A percentile compares a stretch with the other conserved stretches of the same genome.
These are phyloP conservation scores for Rostratula benghalensis DNA, from an alignment of 2,113 vertebrate species.

Conservation along the genomic window DNA sequence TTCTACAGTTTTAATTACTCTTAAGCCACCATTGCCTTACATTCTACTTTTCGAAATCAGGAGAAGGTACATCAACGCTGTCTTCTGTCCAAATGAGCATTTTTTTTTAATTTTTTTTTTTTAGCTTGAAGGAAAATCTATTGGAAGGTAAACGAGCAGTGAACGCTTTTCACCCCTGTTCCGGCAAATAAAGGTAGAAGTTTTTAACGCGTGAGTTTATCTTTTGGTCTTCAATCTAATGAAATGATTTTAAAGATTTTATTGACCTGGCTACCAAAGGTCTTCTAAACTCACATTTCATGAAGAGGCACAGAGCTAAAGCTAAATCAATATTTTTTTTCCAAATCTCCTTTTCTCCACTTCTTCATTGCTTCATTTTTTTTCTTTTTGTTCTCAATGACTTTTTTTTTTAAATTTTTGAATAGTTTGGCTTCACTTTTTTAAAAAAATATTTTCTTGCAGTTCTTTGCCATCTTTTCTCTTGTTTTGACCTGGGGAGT, in stretches of 20 bases:
- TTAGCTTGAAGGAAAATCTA: slow-evolving; percentile 9
- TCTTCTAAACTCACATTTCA: background rate
- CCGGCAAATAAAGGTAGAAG: background rate
- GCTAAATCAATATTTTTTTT: background rate
- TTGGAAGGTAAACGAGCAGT: background rate
- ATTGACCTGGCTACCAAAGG: background rate
- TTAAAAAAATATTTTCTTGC: background rate
- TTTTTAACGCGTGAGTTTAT: background rate
- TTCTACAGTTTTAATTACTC: background rate
- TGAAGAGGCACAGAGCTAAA: background rate
- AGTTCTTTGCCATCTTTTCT: background rate
- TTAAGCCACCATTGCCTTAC: background rate
- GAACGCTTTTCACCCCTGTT: background rate
- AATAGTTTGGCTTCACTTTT: background rate
- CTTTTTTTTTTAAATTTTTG: background rate
- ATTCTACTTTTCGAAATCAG: background rate
- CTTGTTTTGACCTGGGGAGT: background rate
- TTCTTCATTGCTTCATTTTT: background rate
- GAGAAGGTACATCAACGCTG: background rate
- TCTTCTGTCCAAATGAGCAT: background rate
- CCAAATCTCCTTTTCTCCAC: background rate
- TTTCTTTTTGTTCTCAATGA: background rate
- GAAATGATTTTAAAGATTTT: background rate
- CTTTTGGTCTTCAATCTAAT: background rate
- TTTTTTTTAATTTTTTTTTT: background rate